Percentiles rank a stretch among this genome's conserved stretches.
phyloP scores from a whole-genome alignment of 2,113 vertebrate genomes.

The Pogonocichla stellata region DNA sequence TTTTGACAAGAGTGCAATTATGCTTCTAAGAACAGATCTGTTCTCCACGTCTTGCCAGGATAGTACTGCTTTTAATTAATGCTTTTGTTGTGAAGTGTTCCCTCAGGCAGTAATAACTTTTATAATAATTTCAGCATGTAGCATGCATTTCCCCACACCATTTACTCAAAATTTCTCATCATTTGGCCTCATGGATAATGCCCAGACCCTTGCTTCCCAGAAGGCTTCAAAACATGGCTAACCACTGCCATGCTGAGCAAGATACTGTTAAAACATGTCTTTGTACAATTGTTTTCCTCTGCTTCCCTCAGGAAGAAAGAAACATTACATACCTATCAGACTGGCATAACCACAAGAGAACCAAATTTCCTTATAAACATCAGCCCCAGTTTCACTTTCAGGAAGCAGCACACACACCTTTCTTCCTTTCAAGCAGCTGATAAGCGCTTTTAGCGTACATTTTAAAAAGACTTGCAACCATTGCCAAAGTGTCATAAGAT shows the following conservation, averaged over 20 bases:
- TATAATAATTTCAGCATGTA: slow-evolving; percentile 52
- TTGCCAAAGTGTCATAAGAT: background rate
- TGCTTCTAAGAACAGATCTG: slow-evolving; percentile 45
- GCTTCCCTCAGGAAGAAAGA: background rate
- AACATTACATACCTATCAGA: background rate
- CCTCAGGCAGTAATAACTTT: slow-evolving; percentile 36
- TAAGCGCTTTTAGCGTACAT: background rate
- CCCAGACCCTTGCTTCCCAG: background rate
- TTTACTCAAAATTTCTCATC: slow-evolving; percentile 35
- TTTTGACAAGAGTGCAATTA: slow-evolving; percentile 60
- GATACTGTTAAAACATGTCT: slow-evolving; percentile 19
- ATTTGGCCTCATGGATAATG: background rate
- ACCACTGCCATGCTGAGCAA: background rate
- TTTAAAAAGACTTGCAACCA: background rate
- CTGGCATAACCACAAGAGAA: slow-evolving; percentile 4
- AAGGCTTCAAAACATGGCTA: background rate
- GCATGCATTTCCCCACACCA: background rate
- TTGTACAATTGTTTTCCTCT: background rate
- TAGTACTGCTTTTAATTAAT: slow-evolving; percentile 57
- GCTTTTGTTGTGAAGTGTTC: slow-evolving; percentile 45
- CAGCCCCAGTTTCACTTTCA: background rate
- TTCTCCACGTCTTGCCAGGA: slow-evolving; percentile 6
- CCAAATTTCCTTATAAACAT: background rate
- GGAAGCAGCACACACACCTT: rapidly evolving
- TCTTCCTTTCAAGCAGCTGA: background rate